Evolutionary conservation across 2,797 vertebrate species (phyloP), one percentile per base, ranked within the genome.

Genomic region (Rhinoraja longicauda): DNA sequence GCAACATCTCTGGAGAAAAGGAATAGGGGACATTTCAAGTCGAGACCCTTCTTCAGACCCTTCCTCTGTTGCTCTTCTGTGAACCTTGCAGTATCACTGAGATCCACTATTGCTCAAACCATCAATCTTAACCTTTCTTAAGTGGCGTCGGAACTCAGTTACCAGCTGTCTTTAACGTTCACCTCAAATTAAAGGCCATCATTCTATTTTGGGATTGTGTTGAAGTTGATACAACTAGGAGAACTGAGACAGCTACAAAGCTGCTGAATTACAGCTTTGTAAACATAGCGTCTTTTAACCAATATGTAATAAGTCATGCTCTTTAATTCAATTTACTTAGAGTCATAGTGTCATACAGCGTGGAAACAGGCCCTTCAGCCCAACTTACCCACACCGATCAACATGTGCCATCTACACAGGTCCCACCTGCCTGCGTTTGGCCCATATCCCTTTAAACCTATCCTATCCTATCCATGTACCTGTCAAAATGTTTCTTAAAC

Each of bases 111-210:
- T 64, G 59, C 59, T n/a, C 32, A 32, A 84, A 53, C n/a, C 57
- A 86, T 86, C 29, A 17, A 36, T 8, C 32, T 32, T 67, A 88
- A 6, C 84, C 84, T 88, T 88, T 67, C 84, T 32, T 36, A 67
- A 88, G n/a, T 67, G 84, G 15, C 59, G 67, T 88, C 84, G 67
- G 6, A 67, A n/a, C 84, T 32, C n/a, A 67, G 84, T 19, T 21
- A 67, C n/a, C 62, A 36, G 84, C 84, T 88, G 62, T 88, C n/a
- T 64, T 88, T 88, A 88, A 88, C 84, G 67, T 67, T 67, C 62
- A 62, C 59, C 17, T 36, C n/a, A 88, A 88, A 36, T 88, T 88
- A 88, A 88, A 88, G n/a, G 84, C 84, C 36, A 57, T 21, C 3
- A 32, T 4, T 36, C 84, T 88, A 88, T 67, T 88, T 67, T 88